Conservation (phyloP, 2,797 vertebrate genomes). For the Buphagus erythrorhynchus region DNA sequence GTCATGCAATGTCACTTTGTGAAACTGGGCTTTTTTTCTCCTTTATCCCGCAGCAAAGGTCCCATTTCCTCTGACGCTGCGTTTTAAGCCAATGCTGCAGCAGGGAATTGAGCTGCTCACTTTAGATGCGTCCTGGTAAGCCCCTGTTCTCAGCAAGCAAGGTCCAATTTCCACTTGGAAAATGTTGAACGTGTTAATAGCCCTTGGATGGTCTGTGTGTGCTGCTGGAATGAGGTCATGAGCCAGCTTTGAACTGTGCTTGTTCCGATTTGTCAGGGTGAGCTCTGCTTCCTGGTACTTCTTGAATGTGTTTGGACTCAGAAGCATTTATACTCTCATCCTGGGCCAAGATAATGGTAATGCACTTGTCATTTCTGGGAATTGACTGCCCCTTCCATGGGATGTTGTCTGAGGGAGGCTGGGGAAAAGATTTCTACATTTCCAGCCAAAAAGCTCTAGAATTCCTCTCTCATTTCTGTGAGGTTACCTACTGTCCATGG, state of each 20-base stretch:
- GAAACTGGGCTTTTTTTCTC: neutral
- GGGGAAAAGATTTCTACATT: neutral
- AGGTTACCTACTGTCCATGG: neutral
- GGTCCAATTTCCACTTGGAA: neutral
- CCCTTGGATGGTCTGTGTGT: neutral
- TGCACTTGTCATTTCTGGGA: neutral
- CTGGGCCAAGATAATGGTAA: slow-evolving; percentile 98
- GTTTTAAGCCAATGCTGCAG: slow-evolving; percentile 98
- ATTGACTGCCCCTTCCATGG: neutral
- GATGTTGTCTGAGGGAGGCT: neutral
- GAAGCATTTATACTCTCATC: slow-evolving; percentile 98
- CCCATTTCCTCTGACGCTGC: slow-evolving; percentile 94
- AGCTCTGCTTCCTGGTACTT: slow-evolving; percentile 99
- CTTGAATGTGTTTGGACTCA: slow-evolving; percentile 97
- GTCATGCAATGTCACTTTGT: neutral
- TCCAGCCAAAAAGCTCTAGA: neutral
- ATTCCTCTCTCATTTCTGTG: neutral
- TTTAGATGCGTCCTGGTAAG: slow-evolving; percentile 97
- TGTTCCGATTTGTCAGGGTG: slow-evolving; percentile 84
- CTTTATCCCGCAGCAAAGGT: slow-evolving; percentile 87
- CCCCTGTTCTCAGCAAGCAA: neutral
- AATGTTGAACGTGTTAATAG: neutral
- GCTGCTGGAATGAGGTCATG: neutral
- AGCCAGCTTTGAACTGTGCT: neutral
- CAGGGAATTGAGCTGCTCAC: slow-evolving; percentile 98